These are phyloP conservation scores for Drosophila vallismaia DNA, from an alignment of 2,888 invertebrate species.

Conservation along the genomic window DNA sequence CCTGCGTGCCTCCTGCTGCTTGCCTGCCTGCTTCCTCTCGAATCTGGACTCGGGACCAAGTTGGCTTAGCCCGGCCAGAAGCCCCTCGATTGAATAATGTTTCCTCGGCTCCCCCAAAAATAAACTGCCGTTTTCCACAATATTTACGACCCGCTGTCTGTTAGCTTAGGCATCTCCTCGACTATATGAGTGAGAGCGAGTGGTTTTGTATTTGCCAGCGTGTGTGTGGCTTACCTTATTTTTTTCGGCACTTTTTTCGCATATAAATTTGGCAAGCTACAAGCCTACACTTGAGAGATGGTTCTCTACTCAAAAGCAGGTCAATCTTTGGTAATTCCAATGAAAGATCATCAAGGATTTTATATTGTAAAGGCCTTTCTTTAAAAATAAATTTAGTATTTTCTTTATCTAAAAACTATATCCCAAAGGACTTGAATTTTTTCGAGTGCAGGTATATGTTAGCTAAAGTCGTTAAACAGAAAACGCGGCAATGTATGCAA, in stretches of 20 bases:
- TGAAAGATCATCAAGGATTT: neutral
- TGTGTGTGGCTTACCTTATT: conserved; percentile 26
- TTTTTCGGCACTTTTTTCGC: conserved; percentile 30
- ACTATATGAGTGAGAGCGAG: conserved; percentile 35
- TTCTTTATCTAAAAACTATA: too few relatives aligned
- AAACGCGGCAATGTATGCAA: conserved; percentile 61
- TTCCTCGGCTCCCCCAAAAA: conserved; percentile 63
- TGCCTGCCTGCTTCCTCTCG: neutral
- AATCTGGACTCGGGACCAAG: conserved; percentile 10
- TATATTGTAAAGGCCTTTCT: neutral
- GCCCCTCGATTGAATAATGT: conserved; percentile 70
- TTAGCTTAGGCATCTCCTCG: conserved; percentile 63
- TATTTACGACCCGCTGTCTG: conserved; percentile 69
- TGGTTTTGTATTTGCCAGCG: conserved; percentile 33
- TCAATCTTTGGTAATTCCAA: neutral
- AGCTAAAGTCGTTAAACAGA: conserved; percentile 68
- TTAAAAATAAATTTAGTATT: neutral
- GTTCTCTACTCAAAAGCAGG: neutral
- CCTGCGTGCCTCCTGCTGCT: too few relatives aligned
- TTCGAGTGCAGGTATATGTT: conserved; percentile 45
- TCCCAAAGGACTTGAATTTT: too few relatives aligned
- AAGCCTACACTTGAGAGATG: neutral
- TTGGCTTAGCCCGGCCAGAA: conserved; percentile 25
- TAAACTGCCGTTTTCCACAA: conserved; percentile 74
- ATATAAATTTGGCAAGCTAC: conserved; percentile 57